These are phyloP conservation scores for Cordilura impudica DNA, from an alignment of 2,888 invertebrate genomes.

Conservation along the genomic window DNA sequence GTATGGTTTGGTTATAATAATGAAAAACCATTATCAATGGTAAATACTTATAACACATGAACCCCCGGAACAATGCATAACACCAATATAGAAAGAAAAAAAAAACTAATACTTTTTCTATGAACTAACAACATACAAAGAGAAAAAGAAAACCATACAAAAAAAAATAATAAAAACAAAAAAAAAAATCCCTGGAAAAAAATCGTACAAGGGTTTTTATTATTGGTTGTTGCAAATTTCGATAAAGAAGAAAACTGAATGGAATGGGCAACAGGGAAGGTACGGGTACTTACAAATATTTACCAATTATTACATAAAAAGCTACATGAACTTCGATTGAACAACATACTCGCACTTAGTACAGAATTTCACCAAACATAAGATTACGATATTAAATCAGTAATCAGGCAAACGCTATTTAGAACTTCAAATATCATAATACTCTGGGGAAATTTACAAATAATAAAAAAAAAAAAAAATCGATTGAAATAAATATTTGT, in stretches of 20 bases:
- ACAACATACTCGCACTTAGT: neutral
- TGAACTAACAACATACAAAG: constrained; percentile 19
- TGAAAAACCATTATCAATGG: constrained; percentile 59
- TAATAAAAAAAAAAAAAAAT: constrained; percentile 61
- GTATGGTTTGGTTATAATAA: constrained; percentile 52
- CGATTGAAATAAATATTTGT: constrained; percentile 8
- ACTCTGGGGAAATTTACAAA: constrained; percentile 66
- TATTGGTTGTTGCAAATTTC: constrained; percentile 43
- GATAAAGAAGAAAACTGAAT: constrained; percentile 31
- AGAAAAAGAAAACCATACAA: neutral
- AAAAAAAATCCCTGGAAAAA: constrained; percentile 17
- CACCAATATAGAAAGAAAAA: constrained; percentile 16
- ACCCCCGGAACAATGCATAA: constrained; percentile 46
- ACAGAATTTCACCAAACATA: constrained; percentile 60
- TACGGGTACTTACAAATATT: constrained; percentile 47
- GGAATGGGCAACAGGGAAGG: neutral
- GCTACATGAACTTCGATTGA: constrained; percentile 33
- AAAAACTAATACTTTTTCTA: constrained; percentile 44
- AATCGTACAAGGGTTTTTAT: constrained; percentile 40
- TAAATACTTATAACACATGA: constrained; percentile 57
- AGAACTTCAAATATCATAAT: constrained; percentile 62
- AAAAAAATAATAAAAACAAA: constrained; percentile 14
- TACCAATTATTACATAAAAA: constrained; percentile 53
- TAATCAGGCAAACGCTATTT: constrained; percentile 66
- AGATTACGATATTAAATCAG: constrained; percentile 67